Percentiles rank a stretch among this genome's conserved stretches.
Conservation (phyloP, 2,113 vertebrate species). For the Triplophysa dalaica region DNA sequence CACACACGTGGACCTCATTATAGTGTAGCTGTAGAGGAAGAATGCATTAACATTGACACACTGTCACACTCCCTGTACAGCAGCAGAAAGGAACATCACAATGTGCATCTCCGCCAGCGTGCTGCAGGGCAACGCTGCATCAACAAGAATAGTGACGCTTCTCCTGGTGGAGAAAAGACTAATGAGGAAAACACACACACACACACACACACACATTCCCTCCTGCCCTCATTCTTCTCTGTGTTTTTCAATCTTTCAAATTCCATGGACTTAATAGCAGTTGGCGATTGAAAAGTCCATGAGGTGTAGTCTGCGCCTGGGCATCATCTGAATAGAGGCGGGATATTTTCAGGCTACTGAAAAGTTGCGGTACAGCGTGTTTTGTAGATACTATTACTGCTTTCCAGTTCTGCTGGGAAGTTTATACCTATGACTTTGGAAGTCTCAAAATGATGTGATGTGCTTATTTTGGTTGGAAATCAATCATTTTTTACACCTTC, state of each 20-base stretch:
- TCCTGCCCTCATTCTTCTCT: slow-evolving; percentile 1
- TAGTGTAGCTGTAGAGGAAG: slow-evolving; percentile 35
- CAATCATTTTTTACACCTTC: too few relatives aligned
- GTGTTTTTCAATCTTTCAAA: not conserved
- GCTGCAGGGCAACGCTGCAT: slow-evolving; percentile 38
- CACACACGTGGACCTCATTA: slow-evolving; percentile 50
- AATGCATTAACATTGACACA: slow-evolving; percentile 46
- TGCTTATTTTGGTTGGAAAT: too few relatives aligned
- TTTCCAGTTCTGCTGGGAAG: too few relatives aligned
- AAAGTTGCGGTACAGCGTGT: not conserved
- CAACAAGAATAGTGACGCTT: slow-evolving; percentile 25
- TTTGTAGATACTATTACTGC: not conserved
- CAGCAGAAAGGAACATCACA: slow-evolving; percentile 26
- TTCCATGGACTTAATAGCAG: not conserved
- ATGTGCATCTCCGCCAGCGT: slow-evolving; percentile 13
- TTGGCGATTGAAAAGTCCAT: not conserved
- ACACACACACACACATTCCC: slow-evolving; percentile 16
- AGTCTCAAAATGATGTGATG: too few relatives aligned
- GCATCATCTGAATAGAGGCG: not conserved
- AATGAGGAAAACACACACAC: slow-evolving; percentile 47
- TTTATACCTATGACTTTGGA: too few relatives aligned
- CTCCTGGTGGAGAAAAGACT: slow-evolving; percentile 22
- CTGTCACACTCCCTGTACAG: slow-evolving; percentile 39
- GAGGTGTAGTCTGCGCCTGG: not conserved
- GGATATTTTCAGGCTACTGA: not conserved